Conservation (phyloP, 2,888 invertebrate genomes). For the Venusia cambrica region DNA sequence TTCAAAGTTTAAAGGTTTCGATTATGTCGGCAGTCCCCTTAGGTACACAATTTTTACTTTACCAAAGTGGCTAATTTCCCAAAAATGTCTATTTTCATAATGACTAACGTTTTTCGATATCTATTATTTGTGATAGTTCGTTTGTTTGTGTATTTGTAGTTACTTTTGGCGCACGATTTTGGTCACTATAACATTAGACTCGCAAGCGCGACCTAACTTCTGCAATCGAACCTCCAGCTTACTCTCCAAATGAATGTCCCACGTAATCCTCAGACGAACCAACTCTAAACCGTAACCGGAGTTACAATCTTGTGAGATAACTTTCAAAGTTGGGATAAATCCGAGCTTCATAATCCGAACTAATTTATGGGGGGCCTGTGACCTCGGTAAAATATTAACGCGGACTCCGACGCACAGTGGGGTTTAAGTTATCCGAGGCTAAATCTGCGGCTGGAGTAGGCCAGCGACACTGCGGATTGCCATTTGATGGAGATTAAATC, state of each 20-base stretch:
- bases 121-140: too few relatives aligned
- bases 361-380: conserved; percentile 36
- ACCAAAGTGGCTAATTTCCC: too few relatives aligned
- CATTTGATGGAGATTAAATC: neutral
- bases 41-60: too few relatives aligned
- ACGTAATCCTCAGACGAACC: conserved; percentile 37
- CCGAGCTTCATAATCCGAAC: conserved; percentile 36
- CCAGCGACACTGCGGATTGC: neutral
- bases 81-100: too few relatives aligned
- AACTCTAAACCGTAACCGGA: conserved; percentile 29
- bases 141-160: too few relatives aligned
- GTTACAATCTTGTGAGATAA: conserved; percentile 36
- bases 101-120: too few relatives aligned
- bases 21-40: too few relatives aligned
- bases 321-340: conserved; percentile 35
- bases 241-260: conserved; percentile 38
- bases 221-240: conserved; percentile 38
- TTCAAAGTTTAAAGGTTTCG: too few relatives aligned
- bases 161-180: too few relatives aligned
- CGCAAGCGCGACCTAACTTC: conserved; percentile 17
- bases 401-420: conserved; percentile 36
- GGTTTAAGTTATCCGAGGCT: conserved; percentile 40
- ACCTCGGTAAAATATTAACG: conserved; percentile 50
- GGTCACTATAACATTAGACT: too few relatives aligned
- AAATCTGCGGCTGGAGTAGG: conserved; percentile 28